phyloP scores from a whole-genome alignment of 2,797 vertebrate species.

The Tapirus indicus region DNA sequence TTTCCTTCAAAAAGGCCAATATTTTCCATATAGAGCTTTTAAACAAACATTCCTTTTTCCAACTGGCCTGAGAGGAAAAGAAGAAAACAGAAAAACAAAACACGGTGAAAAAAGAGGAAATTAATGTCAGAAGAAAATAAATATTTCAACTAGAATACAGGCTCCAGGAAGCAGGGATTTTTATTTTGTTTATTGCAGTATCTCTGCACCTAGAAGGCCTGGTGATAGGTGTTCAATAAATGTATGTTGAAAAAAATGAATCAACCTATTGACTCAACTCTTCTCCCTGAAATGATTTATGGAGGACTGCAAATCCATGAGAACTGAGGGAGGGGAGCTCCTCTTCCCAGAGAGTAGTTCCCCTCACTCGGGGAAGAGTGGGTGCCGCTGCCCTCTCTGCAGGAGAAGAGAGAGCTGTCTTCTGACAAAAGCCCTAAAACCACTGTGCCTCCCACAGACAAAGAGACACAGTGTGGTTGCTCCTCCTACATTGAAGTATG shows the following conservation, averaged over 20 bases:
- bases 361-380: background rate
- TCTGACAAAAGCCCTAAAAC: background rate
- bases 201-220: background rate
- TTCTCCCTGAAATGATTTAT: background rate
- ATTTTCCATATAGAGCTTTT: background rate
- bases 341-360: too few species aligned
- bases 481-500: background rate
- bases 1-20: slow-evolving; percentile 37
- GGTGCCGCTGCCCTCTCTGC: too few species aligned
- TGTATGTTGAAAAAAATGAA: background rate
- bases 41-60: slow-evolving; percentile 42
- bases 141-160: background rate
- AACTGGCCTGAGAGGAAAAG: slow-evolving; percentile 2
- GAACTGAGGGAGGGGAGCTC: background rate
- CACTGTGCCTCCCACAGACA: background rate
- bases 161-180: background rate
- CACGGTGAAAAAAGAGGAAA: slow-evolving; percentile 2
- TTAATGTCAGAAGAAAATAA: background rate
- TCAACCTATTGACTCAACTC: background rate
- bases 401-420: background rate
- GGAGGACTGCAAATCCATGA: too few species aligned
- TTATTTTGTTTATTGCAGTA: background rate
- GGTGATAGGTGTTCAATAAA: background rate
- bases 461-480: too few species aligned
- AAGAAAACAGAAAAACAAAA: slow-evolving; percentile 32